Conservation (phyloP, 2,113 vertebrate genomes). For the Neogale vison region DNA sequence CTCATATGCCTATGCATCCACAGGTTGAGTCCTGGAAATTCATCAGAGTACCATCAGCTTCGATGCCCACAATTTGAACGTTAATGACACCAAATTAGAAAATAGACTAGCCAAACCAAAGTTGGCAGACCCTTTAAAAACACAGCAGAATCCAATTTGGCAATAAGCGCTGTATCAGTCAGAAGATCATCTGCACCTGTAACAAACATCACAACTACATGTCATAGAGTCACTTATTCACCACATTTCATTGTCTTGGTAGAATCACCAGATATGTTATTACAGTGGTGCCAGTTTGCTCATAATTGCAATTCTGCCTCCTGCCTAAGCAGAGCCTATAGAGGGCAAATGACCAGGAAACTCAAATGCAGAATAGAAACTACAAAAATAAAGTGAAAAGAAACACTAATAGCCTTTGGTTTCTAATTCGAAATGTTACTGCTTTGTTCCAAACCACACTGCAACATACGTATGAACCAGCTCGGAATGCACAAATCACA, state of each 20-base stretch:
- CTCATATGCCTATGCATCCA: neutral
- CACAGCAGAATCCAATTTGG: neutral
- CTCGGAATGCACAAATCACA: neutral
- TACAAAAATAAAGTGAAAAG: constrained; percentile 17
- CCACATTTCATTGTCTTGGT: neutral
- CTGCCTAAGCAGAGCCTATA: neutral
- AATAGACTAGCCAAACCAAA: neutral
- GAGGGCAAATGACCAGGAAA: constrained; percentile 8
- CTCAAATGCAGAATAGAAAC: neutral
- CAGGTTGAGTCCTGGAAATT: neutral
- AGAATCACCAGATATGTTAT: neutral
- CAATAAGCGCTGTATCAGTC: neutral
- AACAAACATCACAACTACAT: constrained; percentile 2
- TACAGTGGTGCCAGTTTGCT: neutral
- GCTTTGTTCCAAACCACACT: neutral
- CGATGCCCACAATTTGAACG: neutral
- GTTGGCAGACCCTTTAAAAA: neutral
- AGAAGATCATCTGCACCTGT: neutral
- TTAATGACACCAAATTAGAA: neutral
- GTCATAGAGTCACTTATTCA: neutral
- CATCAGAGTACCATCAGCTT: neutral
- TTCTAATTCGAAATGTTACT: neutral
- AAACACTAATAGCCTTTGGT: neutral
- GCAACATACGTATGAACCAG: neutral
- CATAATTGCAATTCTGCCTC: neutral